phyloP scores from a whole-genome alignment of 2,113 vertebrate genomes.

The Labeo rohita region DNA sequence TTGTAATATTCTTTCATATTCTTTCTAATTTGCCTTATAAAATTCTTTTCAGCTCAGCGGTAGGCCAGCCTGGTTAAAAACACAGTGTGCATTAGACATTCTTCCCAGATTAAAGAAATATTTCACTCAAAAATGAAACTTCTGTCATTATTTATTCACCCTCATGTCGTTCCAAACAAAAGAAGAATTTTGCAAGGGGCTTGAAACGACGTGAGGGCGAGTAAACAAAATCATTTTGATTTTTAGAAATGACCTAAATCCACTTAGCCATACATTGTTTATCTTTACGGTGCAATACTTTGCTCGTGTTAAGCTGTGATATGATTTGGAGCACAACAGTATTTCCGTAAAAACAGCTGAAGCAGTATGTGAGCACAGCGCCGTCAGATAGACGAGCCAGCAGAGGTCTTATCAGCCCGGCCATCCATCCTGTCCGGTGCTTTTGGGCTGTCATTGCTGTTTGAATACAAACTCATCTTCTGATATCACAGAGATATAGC shows the following conservation, averaged over 20 bases:
- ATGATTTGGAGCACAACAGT: slow-evolving; percentile 33
- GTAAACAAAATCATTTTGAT: slow-evolving; percentile 1
- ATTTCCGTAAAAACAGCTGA: slow-evolving; percentile 33
- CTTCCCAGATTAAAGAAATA: not conserved
- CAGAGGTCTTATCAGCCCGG: slow-evolving; percentile 29
- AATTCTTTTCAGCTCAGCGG: slow-evolving; percentile 9
- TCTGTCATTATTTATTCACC: not conserved
- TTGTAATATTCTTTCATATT: slow-evolving; percentile 6
- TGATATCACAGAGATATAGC: slow-evolving; percentile 31
- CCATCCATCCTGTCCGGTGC: slow-evolving; percentile 46
- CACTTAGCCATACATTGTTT: slow-evolving; percentile 5
- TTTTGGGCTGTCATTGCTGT: slow-evolving; percentile 25
- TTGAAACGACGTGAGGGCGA: not conserved
- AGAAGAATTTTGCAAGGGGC: not conserved
- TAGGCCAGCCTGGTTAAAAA: slow-evolving; percentile 7
- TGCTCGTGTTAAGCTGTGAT: not conserved
- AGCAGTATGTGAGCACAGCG: slow-evolving; percentile 12
- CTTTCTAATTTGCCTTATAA: not conserved
- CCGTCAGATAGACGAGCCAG: slow-evolving; percentile 20
- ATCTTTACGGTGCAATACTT: slow-evolving; percentile 19
- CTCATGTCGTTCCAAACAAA: not conserved
- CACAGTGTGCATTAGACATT: not conserved
- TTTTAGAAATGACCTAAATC: not conserved
- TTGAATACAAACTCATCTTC: slow-evolving; percentile 36
- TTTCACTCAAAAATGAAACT: not conserved